Percentiles rank a stretch among this genome's conserved stretches.
These are phyloP conservation scores for Nomada fabriciana DNA, from an alignment of 2,888 invertebrate species.

Conservation along the genomic window DNA sequence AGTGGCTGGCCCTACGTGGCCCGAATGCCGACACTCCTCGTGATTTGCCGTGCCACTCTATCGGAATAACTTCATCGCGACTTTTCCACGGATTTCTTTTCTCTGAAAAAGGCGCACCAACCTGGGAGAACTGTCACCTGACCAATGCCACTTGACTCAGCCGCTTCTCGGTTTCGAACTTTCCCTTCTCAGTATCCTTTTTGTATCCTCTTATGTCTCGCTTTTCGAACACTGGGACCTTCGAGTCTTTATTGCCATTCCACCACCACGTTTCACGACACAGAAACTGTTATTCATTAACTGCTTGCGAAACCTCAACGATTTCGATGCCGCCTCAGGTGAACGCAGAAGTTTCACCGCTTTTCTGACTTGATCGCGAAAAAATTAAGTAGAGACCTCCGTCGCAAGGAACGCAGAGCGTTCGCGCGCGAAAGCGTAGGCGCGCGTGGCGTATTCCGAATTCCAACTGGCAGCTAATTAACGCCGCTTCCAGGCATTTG, in stretches of 20 bases:
- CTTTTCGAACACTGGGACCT: not conserved
- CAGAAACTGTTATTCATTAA: too few relatives aligned
- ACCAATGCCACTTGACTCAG: not conserved
- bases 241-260: too few relatives aligned
- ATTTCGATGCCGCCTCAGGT: too few relatives aligned
- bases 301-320: too few relatives aligned
- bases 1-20: conserved; percentile 60
- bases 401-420: not conserved
- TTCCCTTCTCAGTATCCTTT: not conserved
- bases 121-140: not conserved
- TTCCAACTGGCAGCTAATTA: conserved; percentile 73
- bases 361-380: too few relatives aligned
- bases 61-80: conserved; percentile 56
- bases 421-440: conserved; percentile 18
- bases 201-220: not conserved
- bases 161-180: not conserved
- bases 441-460: conserved; percentile 51
- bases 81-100: conserved; percentile 36
- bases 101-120: not conserved
- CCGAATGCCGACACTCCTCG: conserved; percentile 46
- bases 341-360: too few relatives aligned
- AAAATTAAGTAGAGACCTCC: too few relatives aligned
- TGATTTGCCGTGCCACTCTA: conserved; percentile 55
- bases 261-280: too few relatives aligned
- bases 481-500: conserved; percentile 64